Evolutionary conservation across 2,797 vertebrate species (phyloP), one percentile per base, ranked within the genome.

Genomic region (Phataginus tricuspis): DNA sequence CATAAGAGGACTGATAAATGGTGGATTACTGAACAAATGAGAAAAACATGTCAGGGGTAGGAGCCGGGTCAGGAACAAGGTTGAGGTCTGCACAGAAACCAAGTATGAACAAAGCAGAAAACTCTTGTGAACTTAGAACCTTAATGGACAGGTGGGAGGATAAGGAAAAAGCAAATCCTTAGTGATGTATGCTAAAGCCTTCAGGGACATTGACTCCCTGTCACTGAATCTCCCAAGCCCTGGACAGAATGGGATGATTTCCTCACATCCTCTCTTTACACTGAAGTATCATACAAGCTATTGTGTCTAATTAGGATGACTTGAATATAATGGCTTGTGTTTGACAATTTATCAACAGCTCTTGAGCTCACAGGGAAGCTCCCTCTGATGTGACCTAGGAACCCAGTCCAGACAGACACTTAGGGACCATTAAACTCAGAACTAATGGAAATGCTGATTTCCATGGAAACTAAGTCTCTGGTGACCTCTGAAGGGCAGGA

Each of bases 141-240:
- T 86, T 75, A 93, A 94, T 27, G 34, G 23, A 72, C 39, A 88
- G 51, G 86, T 88, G 27, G 82, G 63, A 83, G 34, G 85, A 59
- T 89, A 39, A 91, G 9, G 92, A 95, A 96, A 96, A 90, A 77
- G 18, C 7, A 93, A 95, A 78, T 83, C 79, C 39, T 79, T 53
- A 42, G 37, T 69, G 18, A 91, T 79, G 55, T 69, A 15, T 12
- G 86, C 66, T 75, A 88, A 97, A 95, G 61, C 55, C 57, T 82
- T 82, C 29, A 31, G 34, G 49, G 59, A 94, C 16, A 16, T 34
- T 85, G 59, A n/a, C 12, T 95, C 66, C 45, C 90, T 90, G 39
- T 96, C 95, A 51, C 83, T 55, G 82, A 92, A 72, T 79, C 34
- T 86, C 15, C 11, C 49, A 0, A 86, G 15, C 19, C 23, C 53